Conservation (phyloP, 30 jellyfish, hydroid and myxozoan genomes). For the Calvadosia cruxmelitensis region DNA sequence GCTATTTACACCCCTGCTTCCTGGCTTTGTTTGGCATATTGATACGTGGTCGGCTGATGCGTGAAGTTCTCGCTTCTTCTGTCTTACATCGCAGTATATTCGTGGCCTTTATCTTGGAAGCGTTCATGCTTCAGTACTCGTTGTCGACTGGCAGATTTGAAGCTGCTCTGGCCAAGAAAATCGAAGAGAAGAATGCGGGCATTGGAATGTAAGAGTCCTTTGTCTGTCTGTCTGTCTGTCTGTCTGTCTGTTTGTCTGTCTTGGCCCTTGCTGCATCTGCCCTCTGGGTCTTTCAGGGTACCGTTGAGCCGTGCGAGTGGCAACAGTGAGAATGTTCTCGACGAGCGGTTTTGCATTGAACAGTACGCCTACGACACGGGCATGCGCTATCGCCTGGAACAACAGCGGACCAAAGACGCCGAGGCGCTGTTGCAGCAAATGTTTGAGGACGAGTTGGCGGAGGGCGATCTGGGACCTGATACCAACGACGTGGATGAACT, state of each 20-base stretch:
- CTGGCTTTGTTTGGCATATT: too few relatives aligned
- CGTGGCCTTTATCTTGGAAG: conserved; percentile 93
- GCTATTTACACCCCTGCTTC: too few relatives aligned
- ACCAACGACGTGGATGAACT: conserved; percentile 50
- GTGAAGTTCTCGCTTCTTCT: too few relatives aligned
- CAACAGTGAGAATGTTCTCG: conserved; percentile 12
- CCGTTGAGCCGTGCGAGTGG: neutral
- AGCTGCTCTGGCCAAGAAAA: conserved; percentile 75
- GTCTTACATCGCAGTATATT: conserved; percentile 49
- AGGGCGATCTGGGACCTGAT: conserved; percentile 78
- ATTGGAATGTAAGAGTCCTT: conserved; percentile 25
- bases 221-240: neutral
- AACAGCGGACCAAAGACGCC: conserved; percentile 73
- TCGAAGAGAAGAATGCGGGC: conserved; percentile 68
- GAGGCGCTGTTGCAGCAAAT: conserved; percentile 82
- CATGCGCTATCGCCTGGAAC: conserved; percentile 55
- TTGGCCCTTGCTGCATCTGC: neutral
- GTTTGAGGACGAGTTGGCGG: conserved; percentile 97
- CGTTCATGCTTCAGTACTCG: conserved; percentile 95
- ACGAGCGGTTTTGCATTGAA: conserved; percentile 52
- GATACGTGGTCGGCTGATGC: too few relatives aligned
- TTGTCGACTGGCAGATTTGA: conserved; percentile 70
- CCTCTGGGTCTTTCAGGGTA: neutral
- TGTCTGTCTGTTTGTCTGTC: neutral
- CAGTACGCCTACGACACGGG: conserved; percentile 47